These are phyloP conservation scores for Harlomillsia oculata DNA, from an alignment of 1,140 invertebrate genomes.

Conservation along the genomic window DNA sequence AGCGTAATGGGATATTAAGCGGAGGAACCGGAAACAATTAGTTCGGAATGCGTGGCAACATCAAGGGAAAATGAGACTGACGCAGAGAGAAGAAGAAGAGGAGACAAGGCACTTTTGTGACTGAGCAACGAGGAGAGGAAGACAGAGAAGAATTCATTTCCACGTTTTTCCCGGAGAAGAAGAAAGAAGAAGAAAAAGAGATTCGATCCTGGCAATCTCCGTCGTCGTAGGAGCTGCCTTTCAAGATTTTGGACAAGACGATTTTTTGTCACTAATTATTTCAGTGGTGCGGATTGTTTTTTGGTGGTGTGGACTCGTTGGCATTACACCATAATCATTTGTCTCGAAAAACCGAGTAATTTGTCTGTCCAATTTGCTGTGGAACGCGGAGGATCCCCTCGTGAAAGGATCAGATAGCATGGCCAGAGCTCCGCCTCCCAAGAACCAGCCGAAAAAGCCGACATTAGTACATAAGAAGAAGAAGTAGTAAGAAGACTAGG, in stretches of 20 bases:
- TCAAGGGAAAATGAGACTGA: constrained; percentile 13
- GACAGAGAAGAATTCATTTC: not conserved
- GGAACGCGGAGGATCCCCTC: constrained; percentile 27
- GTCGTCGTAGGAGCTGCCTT: not conserved
- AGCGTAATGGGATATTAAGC: constrained; percentile 31
- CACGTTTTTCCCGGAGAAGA: not conserved
- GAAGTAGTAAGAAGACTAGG: too few species aligned
- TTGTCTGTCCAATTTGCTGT: constrained; percentile 35
- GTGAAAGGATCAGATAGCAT: constrained; percentile 23
- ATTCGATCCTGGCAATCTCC: not conserved
- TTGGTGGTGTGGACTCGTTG: constrained; percentile 17
- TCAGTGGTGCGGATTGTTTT: constrained; percentile 21
- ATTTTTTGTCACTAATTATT: too few species aligned
- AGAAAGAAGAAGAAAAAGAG: not conserved
- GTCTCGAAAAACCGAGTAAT: constrained; percentile 32
- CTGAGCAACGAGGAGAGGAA: not conserved
- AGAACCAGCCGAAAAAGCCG: constrained; percentile 1
- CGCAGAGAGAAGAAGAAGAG: constrained; percentile 18
- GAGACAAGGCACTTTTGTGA: not conserved
- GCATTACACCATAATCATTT: constrained; percentile 35
- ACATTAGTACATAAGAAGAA: too few species aligned
- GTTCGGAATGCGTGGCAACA: constrained; percentile 34
- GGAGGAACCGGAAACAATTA: constrained; percentile 36
- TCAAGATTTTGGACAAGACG: too few species aligned
- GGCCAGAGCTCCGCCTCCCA: constrained; percentile 8